Evolutionary conservation across 2,797 vertebrate species (phyloP).

Genomic region (Allobates femoralis): DNA sequence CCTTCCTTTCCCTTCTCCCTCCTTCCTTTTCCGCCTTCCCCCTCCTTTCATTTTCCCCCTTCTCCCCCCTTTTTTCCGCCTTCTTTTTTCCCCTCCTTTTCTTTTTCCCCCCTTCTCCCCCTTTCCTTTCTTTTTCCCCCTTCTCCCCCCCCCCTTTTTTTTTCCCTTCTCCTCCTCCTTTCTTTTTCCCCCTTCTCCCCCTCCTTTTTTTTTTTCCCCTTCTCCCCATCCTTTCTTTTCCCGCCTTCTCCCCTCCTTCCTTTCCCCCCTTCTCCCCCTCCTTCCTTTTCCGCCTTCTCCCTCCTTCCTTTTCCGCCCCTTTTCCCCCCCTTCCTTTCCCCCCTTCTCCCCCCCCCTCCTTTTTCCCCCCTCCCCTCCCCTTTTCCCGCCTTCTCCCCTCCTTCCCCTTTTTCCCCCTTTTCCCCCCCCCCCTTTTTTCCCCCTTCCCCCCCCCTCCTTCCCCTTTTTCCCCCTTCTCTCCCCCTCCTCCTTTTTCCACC

Average conservation of each 20-base stretch:
- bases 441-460: no score
- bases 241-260: background rate
- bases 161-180: background rate
- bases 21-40: background rate
- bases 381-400: no score
- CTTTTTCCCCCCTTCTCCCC: background rate
- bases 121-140: background rate
- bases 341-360: background rate
- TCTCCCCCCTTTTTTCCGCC: no score
- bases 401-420: no score
- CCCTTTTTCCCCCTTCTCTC: no score
- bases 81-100: background rate
- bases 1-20: background rate
- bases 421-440: no score
- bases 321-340: background rate
- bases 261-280: background rate
- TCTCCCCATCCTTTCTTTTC: background rate
- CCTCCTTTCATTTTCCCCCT: background rate
- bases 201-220: background rate
- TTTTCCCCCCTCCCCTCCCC: no score
- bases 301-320: conserved; percentile 42
- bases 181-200: background rate
- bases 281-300: background rate
- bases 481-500: no score
- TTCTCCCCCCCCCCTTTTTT: background rate